These are phyloP conservation scores for Dascyllus trimaculatus DNA, from an alignment of 2,113 vertebrate genomes.

Conservation along the genomic window DNA sequence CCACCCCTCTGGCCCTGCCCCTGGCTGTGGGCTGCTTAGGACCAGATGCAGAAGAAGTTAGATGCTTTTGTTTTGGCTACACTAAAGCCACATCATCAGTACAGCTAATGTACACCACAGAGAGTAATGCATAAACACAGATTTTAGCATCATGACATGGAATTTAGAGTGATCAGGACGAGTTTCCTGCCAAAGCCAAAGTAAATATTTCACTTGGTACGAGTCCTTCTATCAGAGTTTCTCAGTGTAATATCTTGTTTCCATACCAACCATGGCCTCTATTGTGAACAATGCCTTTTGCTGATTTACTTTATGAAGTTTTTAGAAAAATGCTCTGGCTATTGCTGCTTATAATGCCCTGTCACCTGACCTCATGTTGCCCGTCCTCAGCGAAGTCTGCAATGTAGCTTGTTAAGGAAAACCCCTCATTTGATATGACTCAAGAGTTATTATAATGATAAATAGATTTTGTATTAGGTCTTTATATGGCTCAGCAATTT, in stretches of 20 bases:
- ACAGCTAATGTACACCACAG: not conserved
- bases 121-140: not conserved
- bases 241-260: conserved; percentile 19
- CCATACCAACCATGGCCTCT: conserved; percentile 15
- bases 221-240: not conserved
- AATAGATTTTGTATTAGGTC: too few species aligned
- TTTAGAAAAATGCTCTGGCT: not conserved
- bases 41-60: too few species aligned
- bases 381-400: too few species aligned
- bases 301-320: not conserved
- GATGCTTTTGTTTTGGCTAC: not conserved
- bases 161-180: not conserved
- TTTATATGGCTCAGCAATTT: too few species aligned
- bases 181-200: not conserved
- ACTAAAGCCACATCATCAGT: not conserved
- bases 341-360: too few species aligned
- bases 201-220: conserved; percentile 15
- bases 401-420: too few species aligned
- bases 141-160: not conserved
- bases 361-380: too few species aligned
- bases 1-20: too few species aligned
- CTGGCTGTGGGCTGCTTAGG: too few species aligned
- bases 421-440: too few species aligned
- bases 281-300: not conserved
- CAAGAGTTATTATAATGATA: too few species aligned